Percentiles rank a stretch among this genome's conserved stretches.
These are phyloP conservation scores for Liopterus haemorrhoidalis DNA, from an alignment of 2,888 invertebrate genomes.

Conservation along the genomic window DNA sequence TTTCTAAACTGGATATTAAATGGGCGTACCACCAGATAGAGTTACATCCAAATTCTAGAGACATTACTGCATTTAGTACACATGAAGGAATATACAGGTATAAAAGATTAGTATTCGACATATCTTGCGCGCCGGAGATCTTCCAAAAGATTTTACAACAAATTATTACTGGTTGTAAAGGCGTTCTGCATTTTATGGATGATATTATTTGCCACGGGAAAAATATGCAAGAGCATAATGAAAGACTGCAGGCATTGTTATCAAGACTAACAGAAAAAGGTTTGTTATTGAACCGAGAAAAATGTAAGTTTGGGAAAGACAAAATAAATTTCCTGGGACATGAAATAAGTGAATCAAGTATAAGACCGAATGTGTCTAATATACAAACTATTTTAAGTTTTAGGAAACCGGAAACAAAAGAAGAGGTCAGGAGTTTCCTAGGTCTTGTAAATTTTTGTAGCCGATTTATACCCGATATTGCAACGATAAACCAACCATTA, in stretches of 20 bases:
- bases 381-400: conserved; percentile 27
- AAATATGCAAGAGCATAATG: conserved; percentile 33
- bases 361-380: conserved; percentile 27
- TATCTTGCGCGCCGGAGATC: conserved; percentile 42
- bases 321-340: conserved; percentile 33
- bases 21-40: conserved; percentile 38
- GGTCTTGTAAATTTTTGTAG: conserved; percentile 37
- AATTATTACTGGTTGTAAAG: conserved; percentile 37
- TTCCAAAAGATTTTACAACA: conserved; percentile 40
- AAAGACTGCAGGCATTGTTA: conserved; percentile 29
- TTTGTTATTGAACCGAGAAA: conserved; percentile 20
- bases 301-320: conserved; percentile 32
- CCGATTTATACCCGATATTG: conserved; percentile 4
- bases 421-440: conserved; percentile 33
- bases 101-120: conserved; percentile 31
- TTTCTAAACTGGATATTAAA: conserved; percentile 34
- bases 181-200: conserved; percentile 38
- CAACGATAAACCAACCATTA: conserved; percentile 33
- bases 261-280: conserved; percentile 29
- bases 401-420: conserved; percentile 24
- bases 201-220: conserved; percentile 38
- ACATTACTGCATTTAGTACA: conserved; percentile 38
- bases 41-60: conserved; percentile 31
- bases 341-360: conserved; percentile 27
- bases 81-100: conserved; percentile 36